Percentiles rank a stretch among this genome's conserved stretches.
Evolutionary conservation across 2,888 invertebrate genomes (phyloP).

Genomic region (Mechanitis messenoides): DNA sequence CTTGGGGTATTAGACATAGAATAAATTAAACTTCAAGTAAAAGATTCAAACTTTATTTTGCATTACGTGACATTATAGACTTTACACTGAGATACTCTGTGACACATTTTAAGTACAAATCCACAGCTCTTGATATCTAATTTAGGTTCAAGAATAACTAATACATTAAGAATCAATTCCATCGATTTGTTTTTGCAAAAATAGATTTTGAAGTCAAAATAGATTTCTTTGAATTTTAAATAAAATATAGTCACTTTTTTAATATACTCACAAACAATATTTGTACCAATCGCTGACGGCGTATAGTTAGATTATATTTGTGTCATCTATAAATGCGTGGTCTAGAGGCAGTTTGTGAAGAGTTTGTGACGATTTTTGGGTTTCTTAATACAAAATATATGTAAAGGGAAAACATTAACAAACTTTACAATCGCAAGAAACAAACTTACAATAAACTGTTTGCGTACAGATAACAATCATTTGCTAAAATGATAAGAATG

Average conservation of each 20-base stretch:
- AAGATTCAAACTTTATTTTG: slow-evolving; percentile 51
- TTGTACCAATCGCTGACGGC: slow-evolving; percentile 49
- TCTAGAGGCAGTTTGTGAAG: slow-evolving; percentile 49
- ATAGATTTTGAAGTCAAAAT: slow-evolving; percentile 39
- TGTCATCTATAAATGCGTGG: slow-evolving; percentile 38
- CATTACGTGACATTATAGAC: slow-evolving; percentile 68
- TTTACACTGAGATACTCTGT: slow-evolving; percentile 69
- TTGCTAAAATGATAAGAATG: slow-evolving; percentile 26
- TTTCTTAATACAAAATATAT: slow-evolving; percentile 7
- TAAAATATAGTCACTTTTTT: slow-evolving; percentile 14
- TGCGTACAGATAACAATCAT: slow-evolving; percentile 28
- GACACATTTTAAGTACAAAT: slow-evolving; percentile 71
- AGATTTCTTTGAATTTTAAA: slow-evolving; percentile 16
- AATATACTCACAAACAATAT: slow-evolving; percentile 32
- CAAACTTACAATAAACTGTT: slow-evolving; percentile 27
- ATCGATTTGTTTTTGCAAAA: slow-evolving; percentile 52
- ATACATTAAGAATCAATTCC: slow-evolving; percentile 54
- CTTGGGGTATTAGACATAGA: not conserved
- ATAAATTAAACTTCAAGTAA: slow-evolving; percentile 14
- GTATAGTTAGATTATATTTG: slow-evolving; percentile 20
- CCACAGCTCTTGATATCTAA: slow-evolving; percentile 68
- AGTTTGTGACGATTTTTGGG: slow-evolving; percentile 40
- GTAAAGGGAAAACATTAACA: slow-evolving; percentile 24
- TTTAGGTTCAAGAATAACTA: slow-evolving; percentile 43
- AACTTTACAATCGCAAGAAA: slow-evolving; percentile 28